Conservation (phyloP, 2,797 vertebrate genomes). For the Rallus crepitans region DNA sequence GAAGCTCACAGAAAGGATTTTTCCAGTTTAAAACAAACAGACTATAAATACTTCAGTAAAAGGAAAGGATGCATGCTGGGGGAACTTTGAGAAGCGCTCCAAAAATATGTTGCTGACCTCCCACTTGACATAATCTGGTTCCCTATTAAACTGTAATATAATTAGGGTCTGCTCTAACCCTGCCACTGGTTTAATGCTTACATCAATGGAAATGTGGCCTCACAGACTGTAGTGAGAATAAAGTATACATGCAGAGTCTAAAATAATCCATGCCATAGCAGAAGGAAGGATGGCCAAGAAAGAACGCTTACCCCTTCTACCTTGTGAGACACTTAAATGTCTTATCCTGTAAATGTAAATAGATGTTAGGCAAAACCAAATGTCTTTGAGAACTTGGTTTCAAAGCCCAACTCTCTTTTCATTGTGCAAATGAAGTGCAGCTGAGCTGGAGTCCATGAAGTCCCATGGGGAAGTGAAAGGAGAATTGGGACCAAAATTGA, state of each 20-base stretch:
- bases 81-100: constrained; percentile 49
- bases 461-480: neutral
- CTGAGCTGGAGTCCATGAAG: neutral
- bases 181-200: constrained; percentile 9
- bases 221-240: neutral
- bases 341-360: neutral
- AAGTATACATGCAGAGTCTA: neutral
- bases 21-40: constrained; percentile 39
- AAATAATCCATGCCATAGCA: neutral
- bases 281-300: neutral
- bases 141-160: constrained; percentile 63
- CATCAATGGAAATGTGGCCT: constrained; percentile 21
- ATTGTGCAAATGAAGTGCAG: neutral
- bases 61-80: neutral
- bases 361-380: neutral
- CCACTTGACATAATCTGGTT: constrained; percentile 48
- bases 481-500: neutral
- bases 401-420: neutral
- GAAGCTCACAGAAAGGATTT: neutral
- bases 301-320: neutral
- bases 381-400: neutral
- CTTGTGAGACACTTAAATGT: neutral
- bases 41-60: constrained; percentile 58
- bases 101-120: constrained; percentile 63
- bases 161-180: constrained; percentile 60